phyloP scores from a whole-genome alignment of 2,888 invertebrate genomes.

The Megaustenia siamemsis region DNA sequence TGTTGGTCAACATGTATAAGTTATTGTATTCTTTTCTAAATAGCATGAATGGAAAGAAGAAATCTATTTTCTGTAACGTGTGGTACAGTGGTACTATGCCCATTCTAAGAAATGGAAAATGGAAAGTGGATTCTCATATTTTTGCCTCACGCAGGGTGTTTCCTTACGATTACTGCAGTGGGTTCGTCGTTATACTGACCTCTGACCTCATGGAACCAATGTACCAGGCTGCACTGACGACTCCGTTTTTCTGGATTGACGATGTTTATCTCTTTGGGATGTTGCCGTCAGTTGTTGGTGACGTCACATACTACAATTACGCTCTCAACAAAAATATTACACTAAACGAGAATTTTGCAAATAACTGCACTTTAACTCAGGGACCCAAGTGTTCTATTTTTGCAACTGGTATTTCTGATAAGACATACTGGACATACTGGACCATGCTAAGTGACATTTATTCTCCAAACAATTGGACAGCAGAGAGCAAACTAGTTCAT shows the following conservation, averaged over 20 bases:
- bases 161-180: slow-evolving; percentile 57
- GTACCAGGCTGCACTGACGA: slow-evolving; percentile 49
- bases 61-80: slow-evolving; percentile 54
- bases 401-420: slow-evolving; percentile 5
- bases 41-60: slow-evolving; percentile 33
- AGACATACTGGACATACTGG: slow-evolving; percentile 26
- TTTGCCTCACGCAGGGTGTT: slow-evolving; percentile 23
- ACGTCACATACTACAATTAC: slow-evolving; percentile 48
- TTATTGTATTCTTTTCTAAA: slow-evolving; percentile 40
- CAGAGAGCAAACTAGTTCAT: slow-evolving; percentile 14
- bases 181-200: slow-evolving; percentile 50
- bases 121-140: slow-evolving; percentile 49
- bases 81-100: slow-evolving; percentile 50
- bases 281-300: slow-evolving; percentile 49
- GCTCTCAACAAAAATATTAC: slow-evolving; percentile 38
- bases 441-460: slow-evolving; percentile 23
- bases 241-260: slow-evolving; percentile 59
- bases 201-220: slow-evolving; percentile 46
- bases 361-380: slow-evolving; percentile 36
- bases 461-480: neutral
- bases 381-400: slow-evolving; percentile 44
- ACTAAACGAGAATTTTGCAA: slow-evolving; percentile 5
- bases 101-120: slow-evolving; percentile 35
- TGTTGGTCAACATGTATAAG: slow-evolving; percentile 54
- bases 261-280: slow-evolving; percentile 57